Conservation (phyloP, 1,140 invertebrate species). For the Homarus americanus region DNA sequence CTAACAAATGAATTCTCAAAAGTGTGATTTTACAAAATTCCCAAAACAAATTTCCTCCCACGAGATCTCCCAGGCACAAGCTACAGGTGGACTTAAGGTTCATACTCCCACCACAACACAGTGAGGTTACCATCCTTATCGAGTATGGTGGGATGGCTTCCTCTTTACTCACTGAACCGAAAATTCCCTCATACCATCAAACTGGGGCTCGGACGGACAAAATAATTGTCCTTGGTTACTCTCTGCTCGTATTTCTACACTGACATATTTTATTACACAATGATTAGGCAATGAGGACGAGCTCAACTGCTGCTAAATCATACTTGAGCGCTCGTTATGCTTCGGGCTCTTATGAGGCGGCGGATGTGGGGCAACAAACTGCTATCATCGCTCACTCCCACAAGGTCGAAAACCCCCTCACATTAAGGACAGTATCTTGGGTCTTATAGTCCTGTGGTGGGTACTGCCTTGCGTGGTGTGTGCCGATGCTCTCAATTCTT, state of each 20-base stretch:
- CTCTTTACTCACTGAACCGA: conserved; percentile 22
- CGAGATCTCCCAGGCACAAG: background rate
- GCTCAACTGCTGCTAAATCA: conserved; percentile 56
- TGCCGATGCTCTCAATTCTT: conserved; percentile 38
- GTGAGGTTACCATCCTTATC: background rate
- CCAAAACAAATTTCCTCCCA: background rate
- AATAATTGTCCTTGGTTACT: conserved; percentile 57
- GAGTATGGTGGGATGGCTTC: background rate
- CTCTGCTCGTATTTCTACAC: conserved; percentile 44
- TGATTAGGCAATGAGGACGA: conserved; percentile 60
- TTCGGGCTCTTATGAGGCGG: conserved; percentile 25
- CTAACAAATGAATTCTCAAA: conserved; percentile 55
- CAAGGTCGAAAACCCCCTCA: background rate
- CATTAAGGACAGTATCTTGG: background rate
- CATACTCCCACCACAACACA: background rate
- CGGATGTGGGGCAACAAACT: conserved; percentile 26
- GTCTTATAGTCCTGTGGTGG: background rate
- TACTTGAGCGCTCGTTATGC: conserved; percentile 49
- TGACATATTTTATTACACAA: conserved; percentile 60
- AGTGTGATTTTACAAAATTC: conserved; percentile 41
- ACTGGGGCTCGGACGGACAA: conserved; percentile 28
- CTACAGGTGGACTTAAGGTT: background rate
- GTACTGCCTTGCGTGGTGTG: background rate
- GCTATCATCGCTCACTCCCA: background rate
- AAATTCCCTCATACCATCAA: conserved; percentile 48